Percentiles rank a stretch among this genome's conserved stretches.
Evolutionary conservation across 2,888 invertebrate species (phyloP).

Genomic region (Drosophila prolongata): DNA sequence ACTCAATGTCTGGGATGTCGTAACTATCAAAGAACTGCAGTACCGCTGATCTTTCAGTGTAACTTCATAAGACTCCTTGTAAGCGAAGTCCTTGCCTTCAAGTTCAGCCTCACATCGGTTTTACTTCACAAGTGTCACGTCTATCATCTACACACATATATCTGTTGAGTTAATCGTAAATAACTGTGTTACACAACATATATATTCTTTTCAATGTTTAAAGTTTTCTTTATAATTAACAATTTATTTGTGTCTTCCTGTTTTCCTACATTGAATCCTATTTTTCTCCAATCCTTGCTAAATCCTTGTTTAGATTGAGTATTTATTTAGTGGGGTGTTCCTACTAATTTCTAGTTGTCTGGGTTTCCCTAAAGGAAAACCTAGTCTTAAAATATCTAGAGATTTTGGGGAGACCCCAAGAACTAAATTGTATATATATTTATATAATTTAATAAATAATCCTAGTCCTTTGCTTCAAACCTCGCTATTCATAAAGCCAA

Average conservation of each 20-base stretch:
- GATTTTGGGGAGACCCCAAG: background rate
- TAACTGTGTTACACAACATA: slow-evolving; percentile 34
- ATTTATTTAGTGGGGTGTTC: slow-evolving; percentile 1
- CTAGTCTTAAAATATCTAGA: background rate
- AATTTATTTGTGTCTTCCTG: slow-evolving; percentile 16
- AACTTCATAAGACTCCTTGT: slow-evolving; percentile 15
- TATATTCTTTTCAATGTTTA: slow-evolving; percentile 31
- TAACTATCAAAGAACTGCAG: slow-evolving; percentile 10
- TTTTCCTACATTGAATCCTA: slow-evolving; percentile 30
- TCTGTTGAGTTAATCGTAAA: slow-evolving; percentile 32
- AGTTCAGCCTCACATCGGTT: background rate
- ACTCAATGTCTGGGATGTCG: slow-evolving; percentile 28
- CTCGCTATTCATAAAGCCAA: slow-evolving; percentile 46
- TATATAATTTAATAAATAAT: background rate
- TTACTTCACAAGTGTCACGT: slow-evolving; percentile 15
- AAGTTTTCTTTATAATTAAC: slow-evolving; percentile 19
- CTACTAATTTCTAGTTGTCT: background rate
- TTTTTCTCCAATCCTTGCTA: slow-evolving; percentile 25
- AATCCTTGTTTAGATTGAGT: slow-evolving; percentile 10
- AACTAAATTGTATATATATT: background rate
- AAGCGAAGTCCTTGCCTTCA: slow-evolving; percentile 18
- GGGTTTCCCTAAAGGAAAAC: no score
- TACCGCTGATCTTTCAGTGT: slow-evolving; percentile 7
- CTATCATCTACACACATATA: slow-evolving; percentile 24
- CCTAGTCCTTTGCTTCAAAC: background rate